Percentiles rank a stretch among this genome's conserved stretches.
These are phyloP conservation scores for Megastigmus dorsalis DNA, from an alignment of 2,888 invertebrate species.

Conservation along the genomic window DNA sequence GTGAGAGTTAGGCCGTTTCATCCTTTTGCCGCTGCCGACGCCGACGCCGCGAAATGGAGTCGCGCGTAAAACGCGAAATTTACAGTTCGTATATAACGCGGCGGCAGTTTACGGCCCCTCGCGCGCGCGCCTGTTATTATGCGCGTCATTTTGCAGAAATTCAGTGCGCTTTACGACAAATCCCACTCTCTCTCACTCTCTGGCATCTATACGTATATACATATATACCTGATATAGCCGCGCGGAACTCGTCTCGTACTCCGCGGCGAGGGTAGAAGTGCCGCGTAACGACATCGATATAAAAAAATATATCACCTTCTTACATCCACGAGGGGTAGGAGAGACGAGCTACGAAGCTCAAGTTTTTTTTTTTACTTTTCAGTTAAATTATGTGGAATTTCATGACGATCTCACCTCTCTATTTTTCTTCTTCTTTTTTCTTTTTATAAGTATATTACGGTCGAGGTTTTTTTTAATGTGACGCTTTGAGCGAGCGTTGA, in stretches of 20 bases:
- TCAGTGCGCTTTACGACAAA: constrained; percentile 28
- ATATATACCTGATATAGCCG: background rate
- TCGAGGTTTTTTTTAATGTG: no score
- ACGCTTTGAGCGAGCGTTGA: no score
- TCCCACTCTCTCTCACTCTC: background rate
- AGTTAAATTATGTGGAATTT: no score
- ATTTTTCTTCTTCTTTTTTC: no score
- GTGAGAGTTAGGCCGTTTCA: no score
- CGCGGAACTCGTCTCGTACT: background rate
- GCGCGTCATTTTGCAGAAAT: constrained; percentile 27
- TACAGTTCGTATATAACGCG: constrained; percentile 41
- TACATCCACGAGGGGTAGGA: no score
- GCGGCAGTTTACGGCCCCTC: background rate
- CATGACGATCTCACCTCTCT: no score
- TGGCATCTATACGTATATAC: background rate
- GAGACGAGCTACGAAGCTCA: background rate
- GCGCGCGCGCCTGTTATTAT: constrained; percentile 28
- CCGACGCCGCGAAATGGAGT: constrained; percentile 17
- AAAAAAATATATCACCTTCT: constrained; percentile 28
- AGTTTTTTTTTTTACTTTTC: no score
- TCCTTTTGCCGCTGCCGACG: constrained; percentile 6
- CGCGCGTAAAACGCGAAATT: constrained; percentile 43
- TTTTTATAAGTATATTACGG: no score
- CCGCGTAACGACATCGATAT: constrained; percentile 5
- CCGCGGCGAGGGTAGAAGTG: no score